A percentile compares a stretch with the other conserved stretches of the same genome.
Evolutionary conservation across 2,888 invertebrate species (phyloP).

Genomic region (Philaethria dido): DNA sequence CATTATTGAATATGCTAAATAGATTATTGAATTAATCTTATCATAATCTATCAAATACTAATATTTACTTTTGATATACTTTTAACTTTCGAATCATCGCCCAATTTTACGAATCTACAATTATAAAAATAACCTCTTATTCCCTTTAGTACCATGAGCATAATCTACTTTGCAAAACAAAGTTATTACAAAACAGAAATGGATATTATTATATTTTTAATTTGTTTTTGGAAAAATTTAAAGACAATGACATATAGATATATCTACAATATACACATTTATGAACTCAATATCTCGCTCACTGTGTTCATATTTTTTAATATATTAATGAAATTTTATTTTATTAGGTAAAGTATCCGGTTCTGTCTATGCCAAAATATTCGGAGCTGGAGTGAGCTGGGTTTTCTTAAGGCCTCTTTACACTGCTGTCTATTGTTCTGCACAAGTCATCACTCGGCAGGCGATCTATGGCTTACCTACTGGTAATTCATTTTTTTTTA

Average conservation of each 20-base stretch:
- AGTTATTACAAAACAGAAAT: no score
- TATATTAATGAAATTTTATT: not conserved
- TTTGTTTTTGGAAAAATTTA: no score
- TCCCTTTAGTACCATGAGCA: no score
- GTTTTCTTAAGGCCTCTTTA: slow-evolving; percentile 78
- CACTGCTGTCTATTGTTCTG: slow-evolving; percentile 83
- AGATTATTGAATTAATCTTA: not conserved
- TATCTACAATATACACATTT: no score
- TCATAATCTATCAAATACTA: not conserved
- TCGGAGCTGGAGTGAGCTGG: slow-evolving; percentile 86
- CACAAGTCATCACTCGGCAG: slow-evolving; percentile 88
- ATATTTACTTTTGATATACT: not conserved
- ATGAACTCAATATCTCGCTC: no score
- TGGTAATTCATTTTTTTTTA: slow-evolving; percentile 81
- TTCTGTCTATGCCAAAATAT: slow-evolving; percentile 87
- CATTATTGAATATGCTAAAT: not conserved
- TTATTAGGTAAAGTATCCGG: slow-evolving; percentile 78
- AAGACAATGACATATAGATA: no score
- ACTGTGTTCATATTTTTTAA: no score
- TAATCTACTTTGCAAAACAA: no score
- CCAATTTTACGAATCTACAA: no score
- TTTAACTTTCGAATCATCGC: not conserved
- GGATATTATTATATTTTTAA: no score
- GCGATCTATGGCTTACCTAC: slow-evolving; percentile 90
- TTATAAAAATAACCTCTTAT: no score